Percentiles rank a stretch among this genome's conserved stretches.
These are phyloP conservation scores for Amphipyra berbera DNA, from an alignment of 2,888 invertebrate genomes.

Conservation along the genomic window DNA sequence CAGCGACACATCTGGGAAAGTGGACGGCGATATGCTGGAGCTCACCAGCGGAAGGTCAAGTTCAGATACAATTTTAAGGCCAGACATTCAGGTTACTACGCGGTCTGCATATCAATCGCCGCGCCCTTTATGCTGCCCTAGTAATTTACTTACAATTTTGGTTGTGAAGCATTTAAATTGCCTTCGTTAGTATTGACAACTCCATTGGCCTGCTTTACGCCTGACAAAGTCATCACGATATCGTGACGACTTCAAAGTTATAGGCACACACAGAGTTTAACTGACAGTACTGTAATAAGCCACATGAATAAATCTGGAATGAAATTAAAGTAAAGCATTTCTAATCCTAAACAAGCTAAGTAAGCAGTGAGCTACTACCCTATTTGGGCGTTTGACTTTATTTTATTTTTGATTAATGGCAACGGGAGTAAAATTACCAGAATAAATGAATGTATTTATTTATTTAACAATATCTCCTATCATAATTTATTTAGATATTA, in stretches of 20 bases:
- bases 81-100: constrained; percentile 60
- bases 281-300: background rate
- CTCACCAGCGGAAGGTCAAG: constrained; percentile 81
- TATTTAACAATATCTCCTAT: background rate
- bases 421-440: too few relatives aligned
- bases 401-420: too few relatives aligned
- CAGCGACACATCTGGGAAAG: constrained; percentile 67
- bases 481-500: background rate
- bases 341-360: too few relatives aligned
- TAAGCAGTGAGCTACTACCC: too few relatives aligned
- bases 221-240: constrained; percentile 35
- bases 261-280: too few relatives aligned
- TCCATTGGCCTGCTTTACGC: constrained; percentile 39
- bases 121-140: constrained; percentile 52
- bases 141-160: constrained; percentile 48
- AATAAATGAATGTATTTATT: too few relatives aligned
- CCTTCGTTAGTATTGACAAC: constrained; percentile 48
- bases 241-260: constrained; percentile 31
- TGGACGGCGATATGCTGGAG: constrained; percentile 70
- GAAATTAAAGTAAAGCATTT: background rate
- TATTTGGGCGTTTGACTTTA: too few relatives aligned
- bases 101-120: constrained; percentile 52
- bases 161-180: constrained; percentile 40
- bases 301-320: constrained; percentile 1
- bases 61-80: constrained; percentile 69